phyloP scores from a whole-genome alignment of 2,113 vertebrate species.

The Mustela nigripes region DNA sequence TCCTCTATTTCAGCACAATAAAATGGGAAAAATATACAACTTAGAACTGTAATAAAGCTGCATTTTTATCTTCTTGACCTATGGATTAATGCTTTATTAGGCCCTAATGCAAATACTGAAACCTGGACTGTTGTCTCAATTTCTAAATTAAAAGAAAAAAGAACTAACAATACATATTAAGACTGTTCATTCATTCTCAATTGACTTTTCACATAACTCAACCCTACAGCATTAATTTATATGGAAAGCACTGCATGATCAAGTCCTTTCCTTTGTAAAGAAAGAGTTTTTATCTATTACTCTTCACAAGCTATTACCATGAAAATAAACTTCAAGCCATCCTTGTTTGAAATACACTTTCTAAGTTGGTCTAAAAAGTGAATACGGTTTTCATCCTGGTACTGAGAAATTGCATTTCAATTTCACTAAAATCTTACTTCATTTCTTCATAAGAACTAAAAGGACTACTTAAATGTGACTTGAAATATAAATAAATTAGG shows the following conservation, averaged over 20 bases:
- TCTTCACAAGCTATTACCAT: not conserved
- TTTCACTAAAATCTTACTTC: slow-evolving; percentile 2
- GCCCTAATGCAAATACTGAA: not conserved
- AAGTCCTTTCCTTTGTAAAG: not conserved
- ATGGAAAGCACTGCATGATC: not conserved
- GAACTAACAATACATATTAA: not conserved
- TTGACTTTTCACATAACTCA: not conserved
- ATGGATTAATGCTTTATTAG: not conserved
- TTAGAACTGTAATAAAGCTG: not conserved
- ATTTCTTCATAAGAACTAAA: slow-evolving; percentile 4
- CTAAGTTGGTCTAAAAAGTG: not conserved
- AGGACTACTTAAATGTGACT: not conserved
- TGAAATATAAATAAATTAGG: not conserved
- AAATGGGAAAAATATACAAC: not conserved
- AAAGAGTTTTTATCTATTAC: not conserved
- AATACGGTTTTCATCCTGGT: not conserved
- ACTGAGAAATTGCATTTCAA: not conserved
- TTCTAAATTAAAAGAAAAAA: not conserved
- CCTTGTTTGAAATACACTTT: not conserved
- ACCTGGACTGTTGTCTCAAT: not conserved
- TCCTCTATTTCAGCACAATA: slow-evolving; percentile 21
- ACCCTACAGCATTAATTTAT: not conserved
- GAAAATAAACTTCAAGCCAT: not conserved
- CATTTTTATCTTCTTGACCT: not conserved
- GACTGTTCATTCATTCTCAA: not conserved